A percentile compares a stretch with the other conserved stretches of the same genome.
Evolutionary conservation across 2,797 vertebrate species (phyloP).

Genomic region (Pterois miles): DNA sequence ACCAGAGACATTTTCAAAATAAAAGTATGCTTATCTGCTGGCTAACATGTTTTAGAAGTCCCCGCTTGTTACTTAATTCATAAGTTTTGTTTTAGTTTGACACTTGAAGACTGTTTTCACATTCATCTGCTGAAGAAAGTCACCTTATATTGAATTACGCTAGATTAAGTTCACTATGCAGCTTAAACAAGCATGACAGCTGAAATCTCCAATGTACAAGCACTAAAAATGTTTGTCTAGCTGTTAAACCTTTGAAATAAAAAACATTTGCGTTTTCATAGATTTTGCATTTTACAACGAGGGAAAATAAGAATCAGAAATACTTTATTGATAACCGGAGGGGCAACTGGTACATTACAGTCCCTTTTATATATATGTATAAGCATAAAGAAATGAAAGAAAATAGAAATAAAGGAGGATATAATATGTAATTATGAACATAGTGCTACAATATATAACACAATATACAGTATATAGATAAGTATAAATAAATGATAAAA

Average conservation of each 20-base stretch:
- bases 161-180: not conserved
- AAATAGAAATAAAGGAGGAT: too few species aligned
- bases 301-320: too few species aligned
- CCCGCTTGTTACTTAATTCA: not conserved
- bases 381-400: too few species aligned
- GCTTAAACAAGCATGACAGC: not conserved
- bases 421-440: too few species aligned
- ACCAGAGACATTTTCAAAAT: not conserved
- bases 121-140: not conserved
- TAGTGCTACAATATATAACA: too few species aligned
- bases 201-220: not conserved
- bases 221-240: not conserved
- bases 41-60: not conserved
- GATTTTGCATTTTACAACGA: not conserved
- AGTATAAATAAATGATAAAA: too few species aligned
- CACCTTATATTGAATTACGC: not conserved
- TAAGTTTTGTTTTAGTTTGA: not conserved
- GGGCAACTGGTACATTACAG: too few species aligned
- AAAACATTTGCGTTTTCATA: not conserved
- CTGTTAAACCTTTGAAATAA: not conserved
- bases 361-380: too few species aligned
- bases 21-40: not conserved
- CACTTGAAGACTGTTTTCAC: not conserved
- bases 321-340: too few species aligned
- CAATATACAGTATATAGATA: too few species aligned